Conservation (phyloP, 2,113 vertebrate genomes). For the Ctenodactylus gundi region DNA sequence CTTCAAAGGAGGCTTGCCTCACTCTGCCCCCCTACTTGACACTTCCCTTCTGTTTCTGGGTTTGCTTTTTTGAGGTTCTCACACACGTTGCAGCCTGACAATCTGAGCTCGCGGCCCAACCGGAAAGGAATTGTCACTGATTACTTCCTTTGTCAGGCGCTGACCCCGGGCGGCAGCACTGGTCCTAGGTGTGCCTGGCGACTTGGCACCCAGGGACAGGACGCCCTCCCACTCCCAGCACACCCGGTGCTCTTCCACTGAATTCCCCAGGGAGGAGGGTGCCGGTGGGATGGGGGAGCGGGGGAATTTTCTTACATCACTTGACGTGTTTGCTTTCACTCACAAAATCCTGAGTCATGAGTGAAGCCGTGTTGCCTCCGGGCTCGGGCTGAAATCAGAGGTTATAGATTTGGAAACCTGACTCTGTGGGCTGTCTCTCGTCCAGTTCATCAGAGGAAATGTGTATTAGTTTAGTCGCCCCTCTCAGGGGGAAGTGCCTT, state of each 20-base stretch:
- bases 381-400: conserved; percentile 70
- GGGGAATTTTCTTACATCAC: conserved; percentile 82
- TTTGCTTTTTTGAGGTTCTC: conserved; percentile 68
- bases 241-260: neutral
- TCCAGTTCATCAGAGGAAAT: conserved; percentile 42
- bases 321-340: conserved; percentile 82
- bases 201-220: neutral
- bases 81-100: conserved; percentile 49
- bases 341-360: conserved; percentile 86
- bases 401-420: conserved; percentile 76
- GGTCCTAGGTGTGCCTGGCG: neutral
- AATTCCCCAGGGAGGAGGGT: conserved; percentile 54
- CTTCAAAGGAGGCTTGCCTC: conserved; percentile 78
- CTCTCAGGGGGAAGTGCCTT: conserved; percentile 34
- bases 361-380: conserved; percentile 38
- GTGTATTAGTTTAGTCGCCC: conserved; percentile 27
- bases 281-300: neutral
- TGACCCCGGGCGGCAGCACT: conserved; percentile 34
- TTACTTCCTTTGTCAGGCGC: conserved; percentile 76
- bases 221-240: neutral
- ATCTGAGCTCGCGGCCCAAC: conserved; percentile 65
- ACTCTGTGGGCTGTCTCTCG: conserved; percentile 56
- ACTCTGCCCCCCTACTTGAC: neutral
- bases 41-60: conserved; percentile 40
- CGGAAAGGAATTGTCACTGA: conserved; percentile 64